Evolutionary conservation across 2,888 invertebrate species (phyloP), one percentile per base, ranked within the genome.

Genomic region (Andrena marginata): DNA sequence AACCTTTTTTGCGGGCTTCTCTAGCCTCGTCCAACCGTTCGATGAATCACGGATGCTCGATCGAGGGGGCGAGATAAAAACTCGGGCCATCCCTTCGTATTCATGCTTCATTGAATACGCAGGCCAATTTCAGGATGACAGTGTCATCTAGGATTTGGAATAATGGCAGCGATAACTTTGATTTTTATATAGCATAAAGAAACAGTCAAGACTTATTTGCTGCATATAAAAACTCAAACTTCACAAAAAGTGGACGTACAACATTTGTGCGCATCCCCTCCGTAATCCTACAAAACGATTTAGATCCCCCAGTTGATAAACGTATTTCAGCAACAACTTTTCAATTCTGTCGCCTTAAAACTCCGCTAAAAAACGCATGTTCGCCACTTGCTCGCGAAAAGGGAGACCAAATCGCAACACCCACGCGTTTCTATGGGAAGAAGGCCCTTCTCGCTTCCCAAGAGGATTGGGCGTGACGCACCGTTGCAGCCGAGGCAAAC

Each of bases 391-490:
- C 54, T 10, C 13, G 29, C 16, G n/a, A n/a, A 1, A 13, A 35
- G 35, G 8, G 16, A 5, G 70, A 42, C 29, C 35, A 42, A 23
- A 23, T 67, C 63, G 29, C 26, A 56, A 63, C 83, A 70, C 82
- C 84, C 77, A 84, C 84, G 84, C 83, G 65, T 64, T 82, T 78
- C 63, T 67, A 49, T n/a, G 54, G 62, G 78, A 71, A 74, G 33
- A 42, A 33, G 23, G 64, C 13, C 13, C 29, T 68, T 86, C 70
- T 85, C 78, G n/a, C 83, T 88, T 29, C 51, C 33, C 59, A 49
- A 72, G 67, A 68, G 77, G 76, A 86, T 80, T 79, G 90, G 90
- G 88, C 89, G 91, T 89, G 89, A 91, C 89, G 89, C 80, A 80
- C 73, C 85, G 84, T 80, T 82, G 87, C 85, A 80, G 84, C 82